Evolutionary conservation across 2,888 invertebrate species (phyloP), one percentile per base, ranked within the genome.

Genomic region (Acanthosepion lycidas): DNA sequence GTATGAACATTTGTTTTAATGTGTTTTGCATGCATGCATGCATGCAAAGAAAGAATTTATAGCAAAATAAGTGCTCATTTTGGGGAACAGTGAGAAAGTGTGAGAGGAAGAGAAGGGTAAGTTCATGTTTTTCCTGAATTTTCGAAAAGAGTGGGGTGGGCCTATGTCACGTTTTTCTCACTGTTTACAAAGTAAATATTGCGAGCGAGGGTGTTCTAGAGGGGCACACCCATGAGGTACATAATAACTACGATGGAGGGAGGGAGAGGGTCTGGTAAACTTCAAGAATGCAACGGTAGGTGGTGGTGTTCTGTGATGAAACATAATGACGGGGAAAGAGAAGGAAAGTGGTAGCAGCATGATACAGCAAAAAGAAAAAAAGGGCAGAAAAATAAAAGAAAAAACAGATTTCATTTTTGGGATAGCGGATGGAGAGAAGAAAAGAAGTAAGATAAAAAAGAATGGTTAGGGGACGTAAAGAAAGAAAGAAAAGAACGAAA

Each of bases 191-290:
- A 78, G 78, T 78, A 78, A 78, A 78, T 33, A 78, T 78, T 5
- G 78, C 78, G 78, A n/a, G 78, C n/a, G 78, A 78, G 78, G 33
- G 78, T 78, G 78, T 78, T 78, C 78, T 78, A n/a, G 78, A 33
- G 78, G 33, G 78, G 15, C 78, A 78, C 78, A 78, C 78, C 78
- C 78, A 78, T 78, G 78, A 78, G 78, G 78, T 78, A 78, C 18
- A 78, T 78, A 33, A n/a, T 78, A 33, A 78, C n/a, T 78, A 4
- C 15, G 78, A 3, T 78, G 78, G n/a, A 78, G 78, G 78, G n/a
- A 78, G 78, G 78, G 78, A 18, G 78, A 18, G 28, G 78, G 4
- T n/a, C n/a, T 78, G 12, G 78, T 33, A 15, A 33, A 78, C 15
- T 78, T 33, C n/a, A 78, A 78, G 78, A 78, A 78, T n/a, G 78